Conservation (phyloP, 2,888 invertebrate genomes). For the Cataglyphis altisquamis region DNA sequence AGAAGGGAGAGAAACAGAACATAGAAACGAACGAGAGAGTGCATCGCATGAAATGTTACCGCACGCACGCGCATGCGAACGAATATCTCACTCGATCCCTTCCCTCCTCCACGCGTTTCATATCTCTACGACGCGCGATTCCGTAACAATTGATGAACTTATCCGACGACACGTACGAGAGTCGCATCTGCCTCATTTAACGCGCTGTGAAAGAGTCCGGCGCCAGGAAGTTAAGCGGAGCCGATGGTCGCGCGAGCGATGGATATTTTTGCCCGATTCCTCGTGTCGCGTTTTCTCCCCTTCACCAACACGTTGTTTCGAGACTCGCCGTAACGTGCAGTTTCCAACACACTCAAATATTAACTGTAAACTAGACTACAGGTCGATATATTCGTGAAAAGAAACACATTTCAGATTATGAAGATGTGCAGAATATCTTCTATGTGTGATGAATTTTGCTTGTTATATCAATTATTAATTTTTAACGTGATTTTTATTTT, state of each 20-base stretch:
- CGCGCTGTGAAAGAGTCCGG: not conserved
- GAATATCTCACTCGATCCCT: conserved; percentile 21
- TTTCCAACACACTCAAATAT: not conserved
- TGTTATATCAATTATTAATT: conserved; percentile 6
- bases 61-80: conserved; percentile 39
- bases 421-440: not conserved
- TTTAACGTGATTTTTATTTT: not conserved
- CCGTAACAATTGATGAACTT: conserved; percentile 71
- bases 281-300: not conserved
- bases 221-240: not conserved
- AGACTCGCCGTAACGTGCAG: not conserved
- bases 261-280: conserved; percentile 26
- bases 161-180: conserved; percentile 71
- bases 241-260: not conserved
- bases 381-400: not conserved
- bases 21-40: conserved; percentile 53
- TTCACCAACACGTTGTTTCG: conserved; percentile 8
- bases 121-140: conserved; percentile 63
- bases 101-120: conserved; percentile 40
- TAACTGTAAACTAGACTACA: not conserved
- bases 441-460: not conserved
- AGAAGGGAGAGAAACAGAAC: conserved; percentile 62
- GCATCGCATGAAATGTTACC: conserved; percentile 68
- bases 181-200: conserved; percentile 63
- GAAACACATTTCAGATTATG: not conserved